Conservation (phyloP, 2,113 vertebrate species). For the Anarrhichthys ocellatus region DNA sequence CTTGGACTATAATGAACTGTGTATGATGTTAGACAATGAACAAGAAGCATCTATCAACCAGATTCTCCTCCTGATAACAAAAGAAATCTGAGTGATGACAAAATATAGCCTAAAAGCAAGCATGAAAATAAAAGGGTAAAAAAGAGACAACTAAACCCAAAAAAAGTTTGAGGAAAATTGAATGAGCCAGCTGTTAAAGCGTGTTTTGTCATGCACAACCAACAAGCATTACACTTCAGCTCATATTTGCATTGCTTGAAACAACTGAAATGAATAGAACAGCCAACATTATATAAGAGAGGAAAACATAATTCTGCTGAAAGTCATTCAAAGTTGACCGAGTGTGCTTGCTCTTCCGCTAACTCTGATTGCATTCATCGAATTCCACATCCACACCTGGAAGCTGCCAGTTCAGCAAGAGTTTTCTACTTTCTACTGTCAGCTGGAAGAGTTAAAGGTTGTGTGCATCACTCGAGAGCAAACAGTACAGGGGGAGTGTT, state of each 20-base stretch:
- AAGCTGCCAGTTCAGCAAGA: conserved; percentile 21
- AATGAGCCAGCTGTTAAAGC: conserved; percentile 66
- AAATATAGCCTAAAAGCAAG: conserved; percentile 15
- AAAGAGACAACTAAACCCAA: conserved; percentile 13
- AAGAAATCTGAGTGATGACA: neutral
- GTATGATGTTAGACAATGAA: neutral
- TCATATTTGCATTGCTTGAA: conserved; percentile 56
- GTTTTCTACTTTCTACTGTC: neutral
- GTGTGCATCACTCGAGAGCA: conserved; percentile 12
- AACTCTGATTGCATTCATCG: conserved; percentile 47
- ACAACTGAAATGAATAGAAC: conserved; percentile 64
- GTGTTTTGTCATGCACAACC: conserved; percentile 63
- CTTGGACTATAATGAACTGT: neutral
- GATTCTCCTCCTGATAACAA: neutral
- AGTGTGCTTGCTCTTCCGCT: conserved; percentile 27
- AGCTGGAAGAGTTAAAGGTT: neutral
- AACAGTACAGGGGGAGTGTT: neutral
- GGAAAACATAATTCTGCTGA: conserved; percentile 29
- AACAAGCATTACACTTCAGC: conserved; percentile 55
- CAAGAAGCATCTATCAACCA: neutral
- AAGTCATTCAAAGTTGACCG: conserved; percentile 51
- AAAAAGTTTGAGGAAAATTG: conserved; percentile 52
- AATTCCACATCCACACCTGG: conserved; percentile 51
- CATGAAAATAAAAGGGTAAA: conserved; percentile 20
- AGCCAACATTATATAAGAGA: conserved; percentile 44